A percentile compares a stretch with the other conserved stretches of the same genome.
These are phyloP conservation scores for Halcyon senegalensis DNA, from an alignment of 2,113 vertebrate species.

Conservation along the genomic window DNA sequence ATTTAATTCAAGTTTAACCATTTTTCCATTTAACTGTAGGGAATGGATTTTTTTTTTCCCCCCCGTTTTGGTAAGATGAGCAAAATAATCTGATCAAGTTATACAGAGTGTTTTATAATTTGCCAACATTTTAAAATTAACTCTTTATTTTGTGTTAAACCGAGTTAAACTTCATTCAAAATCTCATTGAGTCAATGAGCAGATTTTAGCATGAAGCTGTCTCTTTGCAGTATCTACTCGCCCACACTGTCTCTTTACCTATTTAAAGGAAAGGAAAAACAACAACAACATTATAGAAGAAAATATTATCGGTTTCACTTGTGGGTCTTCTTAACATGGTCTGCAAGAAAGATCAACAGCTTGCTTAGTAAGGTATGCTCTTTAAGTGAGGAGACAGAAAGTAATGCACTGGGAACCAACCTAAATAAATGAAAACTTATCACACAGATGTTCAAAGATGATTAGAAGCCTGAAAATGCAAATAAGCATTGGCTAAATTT, in stretches of 20 bases:
- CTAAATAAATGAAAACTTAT: slow-evolving; percentile 9
- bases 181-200: neutral
- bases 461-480: slow-evolving; percentile 27
- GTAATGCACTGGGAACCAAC: neutral
- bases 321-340: neutral
- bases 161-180: neutral
- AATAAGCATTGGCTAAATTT: neutral
- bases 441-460: slow-evolving; percentile 7
- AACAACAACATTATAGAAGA: neutral
- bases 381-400: neutral
- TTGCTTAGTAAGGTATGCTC: neutral
- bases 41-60: neutral
- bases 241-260: neutral
- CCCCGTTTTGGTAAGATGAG: neutral
- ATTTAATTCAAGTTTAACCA: neutral
- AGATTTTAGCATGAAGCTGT: neutral
- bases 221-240: neutral
- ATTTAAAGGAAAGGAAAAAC: neutral
- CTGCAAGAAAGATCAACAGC: neutral
- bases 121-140: neutral
- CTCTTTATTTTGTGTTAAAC: neutral
- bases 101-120: neutral
- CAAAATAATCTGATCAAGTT: neutral
- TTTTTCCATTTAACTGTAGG: neutral
- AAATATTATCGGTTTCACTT: neutral